These are phyloP conservation scores for Brachionus rubens DNA, from an alignment of 1,140 invertebrate genomes.

Conservation along the genomic window DNA sequence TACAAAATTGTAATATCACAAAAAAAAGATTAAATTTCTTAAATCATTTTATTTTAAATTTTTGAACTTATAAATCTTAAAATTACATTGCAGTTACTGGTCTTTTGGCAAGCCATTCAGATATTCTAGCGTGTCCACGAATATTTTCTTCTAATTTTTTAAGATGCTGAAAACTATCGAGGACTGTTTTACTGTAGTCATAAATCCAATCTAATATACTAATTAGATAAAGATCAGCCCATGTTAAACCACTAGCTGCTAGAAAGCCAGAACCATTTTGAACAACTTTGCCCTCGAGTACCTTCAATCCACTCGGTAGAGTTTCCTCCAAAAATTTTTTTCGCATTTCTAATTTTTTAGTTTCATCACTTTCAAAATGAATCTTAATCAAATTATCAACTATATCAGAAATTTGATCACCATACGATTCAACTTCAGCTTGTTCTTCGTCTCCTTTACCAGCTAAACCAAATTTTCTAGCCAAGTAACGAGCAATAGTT, in stretches of 20 bases:
- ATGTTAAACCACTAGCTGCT: conserved; percentile 3
- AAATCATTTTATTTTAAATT: no score
- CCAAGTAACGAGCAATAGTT: conserved; percentile 22
- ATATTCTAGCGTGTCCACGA: not conserved
- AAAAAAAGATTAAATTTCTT: no score
- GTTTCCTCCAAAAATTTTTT: not conserved
- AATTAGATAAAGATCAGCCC: conserved; percentile 19
- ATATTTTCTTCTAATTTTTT: conserved; percentile 20
- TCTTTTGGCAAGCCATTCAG: not conserved
- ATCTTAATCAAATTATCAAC: conserved; percentile 22
- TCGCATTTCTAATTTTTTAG: not conserved
- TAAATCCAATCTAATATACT: not conserved
- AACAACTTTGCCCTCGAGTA: not conserved
- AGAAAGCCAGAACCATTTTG: conserved; percentile 34
- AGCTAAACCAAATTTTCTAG: conserved; percentile 41
- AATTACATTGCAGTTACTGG: conserved; percentile 3
- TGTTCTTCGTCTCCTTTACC: conserved; percentile 41
- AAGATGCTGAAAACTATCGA: not conserved
- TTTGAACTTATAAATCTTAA: not conserved
- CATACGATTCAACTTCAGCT: conserved; percentile 30
- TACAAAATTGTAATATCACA: no score
- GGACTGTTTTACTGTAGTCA: not conserved
- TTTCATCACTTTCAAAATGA: conserved; percentile 39
- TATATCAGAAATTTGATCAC: conserved; percentile 32
- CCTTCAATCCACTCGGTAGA: not conserved